Conservation (phyloP, 2,113 vertebrate genomes). For the Nerophis ophidion region DNA sequence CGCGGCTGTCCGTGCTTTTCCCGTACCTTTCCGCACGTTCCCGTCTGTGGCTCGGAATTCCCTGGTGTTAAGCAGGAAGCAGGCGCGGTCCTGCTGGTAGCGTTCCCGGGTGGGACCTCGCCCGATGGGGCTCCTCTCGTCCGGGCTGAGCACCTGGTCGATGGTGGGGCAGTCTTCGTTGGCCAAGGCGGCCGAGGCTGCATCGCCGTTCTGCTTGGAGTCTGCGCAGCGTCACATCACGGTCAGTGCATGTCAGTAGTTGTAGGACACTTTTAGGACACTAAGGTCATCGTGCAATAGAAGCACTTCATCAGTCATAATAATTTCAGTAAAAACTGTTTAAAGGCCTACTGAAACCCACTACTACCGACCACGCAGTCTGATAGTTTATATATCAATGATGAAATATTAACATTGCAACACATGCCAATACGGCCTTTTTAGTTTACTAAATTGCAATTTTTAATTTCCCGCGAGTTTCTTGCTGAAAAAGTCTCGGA, state of each 20-base stretch:
- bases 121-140: conserved; percentile 84
- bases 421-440: no score
- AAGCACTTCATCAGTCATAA: no score
- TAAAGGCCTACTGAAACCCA: no score
- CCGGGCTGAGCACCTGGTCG: conserved; percentile 87
- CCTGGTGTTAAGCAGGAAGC: conserved; percentile 86
- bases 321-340: no score
- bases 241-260: not conserved
- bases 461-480: no score
- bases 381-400: no score
- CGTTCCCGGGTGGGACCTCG: conserved; percentile 75
- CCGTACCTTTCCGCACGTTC: conserved; percentile 88
- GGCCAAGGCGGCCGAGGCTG: conserved; percentile 83
- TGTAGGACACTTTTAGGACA: not conserved
- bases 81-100: conserved; percentile 86
- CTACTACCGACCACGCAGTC: no score
- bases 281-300: not conserved
- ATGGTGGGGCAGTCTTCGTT: conserved; percentile 91
- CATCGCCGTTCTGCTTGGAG: conserved; percentile 85
- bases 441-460: no score
- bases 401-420: no score
- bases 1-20: conserved; percentile 31
- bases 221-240: conserved; percentile 48
- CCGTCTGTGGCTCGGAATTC: conserved; percentile 88
- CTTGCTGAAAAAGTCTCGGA: no score